Conservation (phyloP, 2,888 invertebrate species). For the Didymodactylos carnosus region DNA sequence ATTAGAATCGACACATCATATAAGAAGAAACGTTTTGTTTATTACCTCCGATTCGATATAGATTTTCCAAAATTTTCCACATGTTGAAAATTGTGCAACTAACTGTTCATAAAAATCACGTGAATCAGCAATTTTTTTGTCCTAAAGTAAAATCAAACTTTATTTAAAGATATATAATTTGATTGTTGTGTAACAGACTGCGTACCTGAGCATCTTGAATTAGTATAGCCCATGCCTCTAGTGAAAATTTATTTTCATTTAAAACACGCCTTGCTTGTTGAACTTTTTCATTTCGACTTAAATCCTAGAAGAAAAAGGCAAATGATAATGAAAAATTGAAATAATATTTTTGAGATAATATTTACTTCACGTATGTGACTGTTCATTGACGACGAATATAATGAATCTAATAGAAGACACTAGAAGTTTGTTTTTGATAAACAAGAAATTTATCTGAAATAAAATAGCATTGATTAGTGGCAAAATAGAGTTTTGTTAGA, state of each 20-base stretch:
- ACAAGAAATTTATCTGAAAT: not conserved
- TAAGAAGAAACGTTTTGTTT: not conserved
- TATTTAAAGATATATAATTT: not conserved
- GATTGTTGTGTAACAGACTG: not conserved
- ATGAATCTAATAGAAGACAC: not conserved
- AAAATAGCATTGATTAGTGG: too few relatives aligned
- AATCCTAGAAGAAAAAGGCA: not conserved
- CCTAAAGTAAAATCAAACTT: not conserved
- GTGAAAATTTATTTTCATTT: not conserved
- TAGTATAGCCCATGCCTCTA: slow-evolving; percentile 7
- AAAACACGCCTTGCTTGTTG: not conserved
- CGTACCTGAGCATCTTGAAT: slow-evolving; percentile 10
- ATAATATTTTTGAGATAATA: not conserved
- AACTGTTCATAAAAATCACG: slow-evolving; percentile 74
- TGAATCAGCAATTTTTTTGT: slow-evolving; percentile 51
- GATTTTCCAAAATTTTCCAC: slow-evolving; percentile 93
- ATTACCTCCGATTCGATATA: slow-evolving; percentile 53
- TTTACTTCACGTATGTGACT: not conserved
- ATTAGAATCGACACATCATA: not conserved
- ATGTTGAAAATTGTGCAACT: slow-evolving; percentile 78
- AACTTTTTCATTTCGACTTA: not conserved
- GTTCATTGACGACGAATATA: not conserved
- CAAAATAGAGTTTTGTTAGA: too few relatives aligned
- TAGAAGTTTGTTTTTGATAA: not conserved
- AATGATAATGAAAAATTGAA: not conserved